Conservation (phyloP, 1,140 invertebrate species). For the Protaetia brevitarsis region DNA sequence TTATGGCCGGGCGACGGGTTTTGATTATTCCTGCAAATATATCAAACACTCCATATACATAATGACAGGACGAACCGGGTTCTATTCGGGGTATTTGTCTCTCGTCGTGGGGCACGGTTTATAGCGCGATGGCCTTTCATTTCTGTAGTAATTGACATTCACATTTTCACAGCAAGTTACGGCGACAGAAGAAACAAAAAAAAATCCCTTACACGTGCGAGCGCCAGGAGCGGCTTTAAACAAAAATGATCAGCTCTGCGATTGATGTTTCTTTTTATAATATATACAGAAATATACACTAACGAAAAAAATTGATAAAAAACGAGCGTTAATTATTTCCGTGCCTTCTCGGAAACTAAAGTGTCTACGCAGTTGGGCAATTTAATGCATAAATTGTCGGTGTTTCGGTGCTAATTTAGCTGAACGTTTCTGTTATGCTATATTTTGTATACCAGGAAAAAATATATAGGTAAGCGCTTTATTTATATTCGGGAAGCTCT, state of each 20-base stretch:
- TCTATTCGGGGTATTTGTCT: slow-evolving; percentile 4
- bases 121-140: background rate
- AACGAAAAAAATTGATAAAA: background rate
- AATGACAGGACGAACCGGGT: background rate
- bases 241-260: background rate
- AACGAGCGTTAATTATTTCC: background rate
- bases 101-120: background rate
- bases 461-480: no score
- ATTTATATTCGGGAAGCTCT: no score
- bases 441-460: background rate
- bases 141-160: background rate
- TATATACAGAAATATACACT: background rate
- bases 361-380: background rate
- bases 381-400: background rate
- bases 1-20: background rate
- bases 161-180: background rate
- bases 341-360: background rate
- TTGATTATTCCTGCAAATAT: slow-evolving; percentile 9
- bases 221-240: background rate
- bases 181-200: background rate
- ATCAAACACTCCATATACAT: slow-evolving; percentile 4
- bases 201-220: background rate
- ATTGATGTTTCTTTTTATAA: background rate
- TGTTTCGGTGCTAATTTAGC: background rate
- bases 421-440: background rate